Base-by-base conservation (phyloP, 2,113 vertebrate species). In the Notarius lentiginosus region DNA sequence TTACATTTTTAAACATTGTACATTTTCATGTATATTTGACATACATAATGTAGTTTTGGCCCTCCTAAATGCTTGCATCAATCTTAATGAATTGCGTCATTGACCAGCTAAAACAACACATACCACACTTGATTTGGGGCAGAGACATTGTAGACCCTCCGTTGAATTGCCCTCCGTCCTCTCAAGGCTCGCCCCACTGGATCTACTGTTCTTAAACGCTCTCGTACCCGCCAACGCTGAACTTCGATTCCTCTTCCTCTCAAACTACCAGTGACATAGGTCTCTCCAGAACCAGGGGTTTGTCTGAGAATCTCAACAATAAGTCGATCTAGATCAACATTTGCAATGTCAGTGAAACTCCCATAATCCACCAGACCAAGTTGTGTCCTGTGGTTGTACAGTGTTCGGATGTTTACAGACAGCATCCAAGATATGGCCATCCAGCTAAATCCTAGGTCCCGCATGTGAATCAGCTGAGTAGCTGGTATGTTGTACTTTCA, bases 371-470 rank as follows among this genome's bases (percentile, higher is more conserved):
- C 30, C 65, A 83, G 58, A 83, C 68, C 79, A 20, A 76, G 49
- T 65, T 87, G 70, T 83, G 9, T 77, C 68, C 70, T 83, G 81
- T 87, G 86, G 81, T 87, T 84, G 70, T 76, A 68, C 49, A 87
- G 72, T 87, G 73, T 84, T 79, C 30, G 58, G 47, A 79, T 56
- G 73, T 79, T 79, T 68, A 84, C 60, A 34, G 34, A 34, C 34
- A 34, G 34, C 34, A 34, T 34, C 34, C 27, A 49, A 41, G 60
- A 87, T 83, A 68, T 87, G 24, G 81, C 70, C 81, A 66, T 77
- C 81, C 70, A 87, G 49, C 68, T 83, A 77, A 84, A 87, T 47
- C 86, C 49, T 60, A 82, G 82, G 5, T 34, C 34, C 34, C 34
- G 34, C 34, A 34, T 34, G 34, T 34, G 34, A 34, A 34, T 34